A percentile compares a stretch with the other conserved stretches of the same genome.
Evolutionary conservation across 2,888 invertebrate species (phyloP).

Genomic region (Azorinus chamasolen): DNA sequence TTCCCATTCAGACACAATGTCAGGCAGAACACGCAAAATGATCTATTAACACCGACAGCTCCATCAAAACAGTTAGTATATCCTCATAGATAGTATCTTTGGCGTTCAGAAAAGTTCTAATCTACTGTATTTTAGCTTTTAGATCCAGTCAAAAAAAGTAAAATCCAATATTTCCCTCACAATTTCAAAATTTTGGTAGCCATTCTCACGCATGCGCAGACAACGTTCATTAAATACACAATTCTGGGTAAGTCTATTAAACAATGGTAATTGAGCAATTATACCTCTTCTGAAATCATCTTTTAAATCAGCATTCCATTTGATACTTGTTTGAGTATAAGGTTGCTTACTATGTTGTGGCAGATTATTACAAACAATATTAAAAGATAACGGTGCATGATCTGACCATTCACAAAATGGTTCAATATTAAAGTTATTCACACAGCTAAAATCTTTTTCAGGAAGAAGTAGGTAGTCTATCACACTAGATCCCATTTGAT

Average conservation of each 20-base stretch:
- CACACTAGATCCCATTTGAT: not conserved
- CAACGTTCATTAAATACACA: too few relatives aligned
- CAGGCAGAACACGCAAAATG: too few relatives aligned
- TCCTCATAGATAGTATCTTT: too few relatives aligned
- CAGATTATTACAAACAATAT: not conserved
- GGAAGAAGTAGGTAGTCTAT: slow-evolving; percentile 6
- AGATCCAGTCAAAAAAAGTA: too few relatives aligned
- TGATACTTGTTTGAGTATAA: not conserved
- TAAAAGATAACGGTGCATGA: slow-evolving; percentile 11
- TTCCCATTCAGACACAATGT: too few relatives aligned
- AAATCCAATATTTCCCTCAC: too few relatives aligned
- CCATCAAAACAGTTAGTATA: too few relatives aligned
- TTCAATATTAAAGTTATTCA: slow-evolving; percentile 4
- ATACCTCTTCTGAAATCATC: slow-evolving; percentile 5
- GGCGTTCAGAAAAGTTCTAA: too few relatives aligned
- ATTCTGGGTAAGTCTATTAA: slow-evolving; percentile 5
- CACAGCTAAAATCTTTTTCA: slow-evolving; percentile 5
- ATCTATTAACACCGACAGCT: too few relatives aligned
- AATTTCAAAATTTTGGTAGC: too few relatives aligned
- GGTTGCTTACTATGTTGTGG: not conserved
- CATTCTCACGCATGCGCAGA: too few relatives aligned
- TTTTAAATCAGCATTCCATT: not conserved
- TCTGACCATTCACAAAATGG: slow-evolving; percentile 13
- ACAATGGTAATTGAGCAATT: slow-evolving; percentile 2
- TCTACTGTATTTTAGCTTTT: too few relatives aligned